Evolutionary conservation across 2,113 vertebrate species (phyloP).

Genomic region (Lophotis ruficrista): DNA sequence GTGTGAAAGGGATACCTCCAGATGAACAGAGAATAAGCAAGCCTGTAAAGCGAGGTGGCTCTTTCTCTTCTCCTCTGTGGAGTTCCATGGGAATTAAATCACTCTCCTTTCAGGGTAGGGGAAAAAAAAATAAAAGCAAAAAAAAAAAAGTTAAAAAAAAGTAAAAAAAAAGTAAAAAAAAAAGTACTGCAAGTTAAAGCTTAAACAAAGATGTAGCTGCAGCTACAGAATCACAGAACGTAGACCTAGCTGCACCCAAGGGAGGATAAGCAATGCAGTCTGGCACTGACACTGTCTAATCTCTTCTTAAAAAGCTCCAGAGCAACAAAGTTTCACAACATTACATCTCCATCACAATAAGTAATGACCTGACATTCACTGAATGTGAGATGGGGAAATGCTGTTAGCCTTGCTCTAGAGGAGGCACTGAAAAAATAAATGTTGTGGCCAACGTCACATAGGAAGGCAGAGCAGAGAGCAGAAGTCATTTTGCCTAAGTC

Average conservation of each 20-base stretch:
- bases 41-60: not conserved
- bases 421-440: not conserved
- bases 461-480: not conserved
- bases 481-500: not conserved
- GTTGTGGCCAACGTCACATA: not conserved
- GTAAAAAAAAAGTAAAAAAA: too few relatives aligned
- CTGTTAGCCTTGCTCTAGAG: not conserved
- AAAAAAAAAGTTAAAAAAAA: too few relatives aligned
- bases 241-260: not conserved
- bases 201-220: not conserved
- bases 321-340: not conserved
- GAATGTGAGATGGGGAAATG: not conserved
- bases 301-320: not conserved
- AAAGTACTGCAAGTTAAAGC: not conserved
- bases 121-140: too few relatives aligned
- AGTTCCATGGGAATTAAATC: not conserved
- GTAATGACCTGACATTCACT: slow-evolving; percentile 27
- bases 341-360: not conserved
- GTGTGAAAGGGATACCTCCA: not conserved
- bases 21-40: not conserved
- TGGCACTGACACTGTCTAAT: not conserved
- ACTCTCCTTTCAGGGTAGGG: not conserved
- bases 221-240: not conserved
- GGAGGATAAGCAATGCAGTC: not conserved
- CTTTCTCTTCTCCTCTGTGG: not conserved